Evolutionary conservation across 2,113 vertebrate species (phyloP), one percentile per base, ranked within the genome.

Genomic region (Etheostoma spectabile): DNA sequence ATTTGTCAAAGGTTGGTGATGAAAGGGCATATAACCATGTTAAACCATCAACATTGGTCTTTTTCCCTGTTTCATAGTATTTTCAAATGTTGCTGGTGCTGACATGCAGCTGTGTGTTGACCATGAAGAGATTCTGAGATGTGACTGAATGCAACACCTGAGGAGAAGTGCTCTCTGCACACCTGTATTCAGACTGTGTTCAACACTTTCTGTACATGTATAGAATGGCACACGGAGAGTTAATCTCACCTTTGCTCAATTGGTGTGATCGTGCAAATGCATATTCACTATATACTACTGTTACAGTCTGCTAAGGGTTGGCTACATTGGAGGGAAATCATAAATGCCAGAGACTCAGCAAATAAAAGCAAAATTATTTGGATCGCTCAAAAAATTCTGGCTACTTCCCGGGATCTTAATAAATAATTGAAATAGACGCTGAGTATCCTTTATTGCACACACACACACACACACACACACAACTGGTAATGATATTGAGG

Each of bases 401-500:
- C 30, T 30, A 30, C 30, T 30, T 33, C 18, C 38, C 49, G 33
- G 4, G 27, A 80, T 45, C 48, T 11, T 0, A 75, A 76, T 76
- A 11, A 83, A 83, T 76, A 13, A 67, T 76, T 75, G 1, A 77
- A 22, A 8, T 10, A 3, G 46, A 70, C 22, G 51, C n/a, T 19
- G 21, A 21, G 30, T 11, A 61, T 21, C 33, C 59, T 35, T 61
- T 33, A 22, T 21, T n/a, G 22, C 38, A 35, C 35, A 35, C 30
- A 30, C 30, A 30, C 30, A 30, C 30, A 30, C 30, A 30, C 30
- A 30, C 30, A 30, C 30, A 30, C 30, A 30, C 30, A 30, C 30
- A 30, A 73, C 51, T 15, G 61, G 45, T 66, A 18, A 73, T 81
- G 74, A 57, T 90, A 71, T 46, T 75, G 84, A 88, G 68, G 83